Conservation (phyloP, 1,140 invertebrate genomes). For the Drosophila paulistorum region DNA sequence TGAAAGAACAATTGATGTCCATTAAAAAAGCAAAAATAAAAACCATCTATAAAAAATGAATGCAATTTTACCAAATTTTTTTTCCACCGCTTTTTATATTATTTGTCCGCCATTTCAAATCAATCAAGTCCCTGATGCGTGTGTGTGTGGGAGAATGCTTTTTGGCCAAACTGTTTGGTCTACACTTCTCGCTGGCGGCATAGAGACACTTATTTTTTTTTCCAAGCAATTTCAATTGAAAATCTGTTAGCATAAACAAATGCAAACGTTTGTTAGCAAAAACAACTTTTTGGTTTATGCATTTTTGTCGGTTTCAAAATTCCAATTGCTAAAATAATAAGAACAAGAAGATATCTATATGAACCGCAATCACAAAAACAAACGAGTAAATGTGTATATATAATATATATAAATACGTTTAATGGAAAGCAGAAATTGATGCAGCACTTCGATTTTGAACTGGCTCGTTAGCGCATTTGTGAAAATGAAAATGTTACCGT, state of each 20-base stretch:
- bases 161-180: too few species aligned
- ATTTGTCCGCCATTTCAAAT: too few species aligned
- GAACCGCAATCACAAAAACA: not conserved
- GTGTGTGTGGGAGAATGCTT: too few species aligned
- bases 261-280: conserved; percentile 37
- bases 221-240: conserved; percentile 13
- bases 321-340: conserved; percentile 13
- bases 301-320: conserved; percentile 19
- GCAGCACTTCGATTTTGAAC: conserved; percentile 47
- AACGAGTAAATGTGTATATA: conserved; percentile 3
- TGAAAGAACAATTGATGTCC: too few species aligned
- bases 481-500: conserved; percentile 47
- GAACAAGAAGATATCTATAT: not conserved
- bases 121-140: too few species aligned
- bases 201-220: too few species aligned
- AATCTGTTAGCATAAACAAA: conserved; percentile 40
- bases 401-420: conserved; percentile 61
- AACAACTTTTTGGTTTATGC: conserved; percentile 28
- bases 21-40: too few species aligned
- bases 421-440: conserved; percentile 59
- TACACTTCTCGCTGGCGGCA: too few species aligned
- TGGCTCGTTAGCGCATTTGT: conserved; percentile 65
- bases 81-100: too few species aligned
- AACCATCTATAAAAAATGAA: too few species aligned
- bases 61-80: too few species aligned